phyloP scores from a whole-genome alignment of 2,113 vertebrate species.

The Dicentrarchus labrax region DNA sequence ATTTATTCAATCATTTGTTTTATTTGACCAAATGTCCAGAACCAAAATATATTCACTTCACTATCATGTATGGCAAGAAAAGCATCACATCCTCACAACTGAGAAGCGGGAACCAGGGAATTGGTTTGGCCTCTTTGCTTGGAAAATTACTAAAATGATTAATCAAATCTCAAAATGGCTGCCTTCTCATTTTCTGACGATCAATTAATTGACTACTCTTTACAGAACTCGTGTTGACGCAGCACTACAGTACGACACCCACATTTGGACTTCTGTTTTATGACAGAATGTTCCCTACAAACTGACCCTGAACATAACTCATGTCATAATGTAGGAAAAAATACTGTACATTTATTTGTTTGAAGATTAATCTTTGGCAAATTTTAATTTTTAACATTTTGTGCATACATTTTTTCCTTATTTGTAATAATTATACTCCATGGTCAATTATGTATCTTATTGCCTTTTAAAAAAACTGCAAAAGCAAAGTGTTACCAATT shows the following conservation, averaged over 20 bases:
- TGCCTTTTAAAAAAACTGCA: background rate
- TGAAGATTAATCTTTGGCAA: background rate
- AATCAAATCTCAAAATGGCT: background rate
- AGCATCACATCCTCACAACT: background rate
- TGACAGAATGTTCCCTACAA: too few relatives aligned
- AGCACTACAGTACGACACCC: background rate
- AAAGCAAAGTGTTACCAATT: background rate
- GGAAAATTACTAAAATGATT: background rate
- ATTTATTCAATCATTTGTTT: background rate
- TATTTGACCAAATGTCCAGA: background rate
- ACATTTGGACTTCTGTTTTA: too few relatives aligned
- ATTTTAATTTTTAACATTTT: too few relatives aligned
- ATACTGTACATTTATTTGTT: background rate
- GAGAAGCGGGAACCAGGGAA: background rate
- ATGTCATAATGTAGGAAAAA: background rate
- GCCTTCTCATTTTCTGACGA: background rate
- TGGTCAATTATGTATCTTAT: background rate
- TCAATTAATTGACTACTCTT: too few relatives aligned
- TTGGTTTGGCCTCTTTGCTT: background rate
- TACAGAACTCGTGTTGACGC: background rate
- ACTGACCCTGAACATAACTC: background rate
- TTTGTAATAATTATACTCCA: background rate
- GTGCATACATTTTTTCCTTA: background rate
- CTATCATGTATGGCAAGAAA: background rate
- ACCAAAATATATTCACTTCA: background rate